Percentiles rank a stretch among this genome's conserved stretches.
Evolutionary conservation across 2,888 invertebrate species (phyloP).

Genomic region (Geophilus truncorum): DNA sequence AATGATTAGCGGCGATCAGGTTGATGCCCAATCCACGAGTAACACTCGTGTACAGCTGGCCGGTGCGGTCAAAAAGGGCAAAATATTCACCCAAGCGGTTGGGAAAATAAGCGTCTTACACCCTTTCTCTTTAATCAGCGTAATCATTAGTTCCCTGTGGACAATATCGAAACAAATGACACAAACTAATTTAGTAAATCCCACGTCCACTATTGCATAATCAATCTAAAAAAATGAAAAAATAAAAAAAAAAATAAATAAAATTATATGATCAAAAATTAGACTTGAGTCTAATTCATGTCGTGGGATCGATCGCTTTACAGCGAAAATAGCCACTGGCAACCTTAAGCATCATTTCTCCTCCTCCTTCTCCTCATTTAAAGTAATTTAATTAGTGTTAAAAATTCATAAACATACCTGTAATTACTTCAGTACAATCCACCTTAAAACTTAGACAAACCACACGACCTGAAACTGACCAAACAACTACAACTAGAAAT

Average conservation of each 20-base stretch:
- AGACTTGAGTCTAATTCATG: too few relatives aligned
- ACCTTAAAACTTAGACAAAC: too few relatives aligned
- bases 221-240: neutral
- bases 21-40: neutral
- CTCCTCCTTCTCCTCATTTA: too few relatives aligned
- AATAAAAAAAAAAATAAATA: neutral
- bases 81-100: neutral
- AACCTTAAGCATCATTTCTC: too few relatives aligned
- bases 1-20: neutral
- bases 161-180: conserved; percentile 5
- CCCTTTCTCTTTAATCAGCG: neutral
- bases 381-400: too few relatives aligned
- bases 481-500: neutral
- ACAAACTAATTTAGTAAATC: neutral
- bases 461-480: neutral
- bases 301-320: too few relatives aligned
- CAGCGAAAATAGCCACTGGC: too few relatives aligned
- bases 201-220: neutral
- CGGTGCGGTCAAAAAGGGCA: neutral
- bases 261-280: neutral
- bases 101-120: neutral
- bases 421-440: too few relatives aligned
- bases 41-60: neutral
- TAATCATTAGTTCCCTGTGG: neutral
- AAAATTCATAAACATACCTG: too few relatives aligned